These are phyloP conservation scores for Rhinella marina DNA, from an alignment of 2,797 vertebrate genomes.

Conservation along the genomic window DNA sequence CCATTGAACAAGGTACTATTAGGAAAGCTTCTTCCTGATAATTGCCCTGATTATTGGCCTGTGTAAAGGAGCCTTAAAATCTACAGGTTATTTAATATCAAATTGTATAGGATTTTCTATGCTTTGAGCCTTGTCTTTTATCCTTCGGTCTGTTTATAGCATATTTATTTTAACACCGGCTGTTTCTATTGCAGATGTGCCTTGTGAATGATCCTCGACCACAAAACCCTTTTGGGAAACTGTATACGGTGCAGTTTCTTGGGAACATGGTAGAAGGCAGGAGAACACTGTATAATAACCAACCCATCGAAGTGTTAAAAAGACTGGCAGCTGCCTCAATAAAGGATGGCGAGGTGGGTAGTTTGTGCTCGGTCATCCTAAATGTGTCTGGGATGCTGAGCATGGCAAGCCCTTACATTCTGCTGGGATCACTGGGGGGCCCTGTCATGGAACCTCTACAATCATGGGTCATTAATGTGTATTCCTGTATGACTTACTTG, in stretches of 20 bases:
- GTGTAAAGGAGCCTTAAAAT: too few species aligned
- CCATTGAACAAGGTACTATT: too few species aligned
- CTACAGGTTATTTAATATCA: too few species aligned
- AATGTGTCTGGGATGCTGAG: background rate
- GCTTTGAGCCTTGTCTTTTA: background rate
- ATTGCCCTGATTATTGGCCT: too few species aligned
- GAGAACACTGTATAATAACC: constrained; percentile 93
- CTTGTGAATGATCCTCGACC: constrained; percentile 96
- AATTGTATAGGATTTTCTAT: too few species aligned
- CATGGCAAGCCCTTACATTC: too few species aligned
- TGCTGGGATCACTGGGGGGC: too few species aligned
- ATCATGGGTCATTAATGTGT: too few species aligned
- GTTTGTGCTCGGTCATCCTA: background rate
- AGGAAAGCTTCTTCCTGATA: too few species aligned
- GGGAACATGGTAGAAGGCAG: constrained; percentile 91
- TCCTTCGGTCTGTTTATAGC: background rate
- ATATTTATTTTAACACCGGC: background rate
- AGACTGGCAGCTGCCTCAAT: constrained; percentile 89
- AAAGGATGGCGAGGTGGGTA: constrained; percentile 91
- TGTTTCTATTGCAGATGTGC: constrained; percentile 79
- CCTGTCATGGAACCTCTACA: too few species aligned
- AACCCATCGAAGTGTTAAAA: constrained; percentile 89
- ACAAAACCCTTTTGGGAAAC: constrained; percentile 86
- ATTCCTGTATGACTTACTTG: too few species aligned
- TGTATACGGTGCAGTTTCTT: constrained; percentile 94